These are phyloP conservation scores for Neofelis nebulosa DNA, from an alignment of 2,113 vertebrate genomes.

Conservation along the genomic window DNA sequence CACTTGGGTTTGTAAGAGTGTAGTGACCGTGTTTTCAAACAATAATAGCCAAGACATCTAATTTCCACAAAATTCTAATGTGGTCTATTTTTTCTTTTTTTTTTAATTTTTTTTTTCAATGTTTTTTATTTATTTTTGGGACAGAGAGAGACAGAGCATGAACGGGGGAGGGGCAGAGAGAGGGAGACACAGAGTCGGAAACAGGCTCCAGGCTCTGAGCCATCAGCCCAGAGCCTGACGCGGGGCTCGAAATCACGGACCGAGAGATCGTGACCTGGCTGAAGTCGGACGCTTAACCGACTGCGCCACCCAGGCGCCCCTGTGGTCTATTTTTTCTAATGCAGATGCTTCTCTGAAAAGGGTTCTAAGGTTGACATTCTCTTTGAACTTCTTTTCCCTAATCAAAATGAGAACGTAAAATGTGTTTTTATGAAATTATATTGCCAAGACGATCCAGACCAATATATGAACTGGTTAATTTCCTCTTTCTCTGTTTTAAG, in stretches of 20 bases:
- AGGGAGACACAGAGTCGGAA: no score
- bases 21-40: not conserved
- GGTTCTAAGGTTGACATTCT: not conserved
- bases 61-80: not conserved
- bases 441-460: not conserved
- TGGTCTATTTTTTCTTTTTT: not conserved
- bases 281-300: no score
- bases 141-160: no score
- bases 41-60: not conserved
- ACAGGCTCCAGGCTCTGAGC: no score
- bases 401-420: slow-evolving; percentile 16
- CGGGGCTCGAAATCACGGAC: no score
- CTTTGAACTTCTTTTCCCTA: not conserved
- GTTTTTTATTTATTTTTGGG: no score
- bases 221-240: no score
- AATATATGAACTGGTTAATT: not conserved
- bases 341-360: not conserved
- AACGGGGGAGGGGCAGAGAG: no score
- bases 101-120: no score
- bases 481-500: not conserved
- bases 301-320: no score
- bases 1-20: not conserved
- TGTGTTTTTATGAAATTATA: not conserved
- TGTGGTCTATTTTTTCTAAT: not conserved
- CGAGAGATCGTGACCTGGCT: no score